These are phyloP conservation scores for Upupa epops DNA, from an alignment of 2,113 vertebrate genomes.

Conservation along the genomic window DNA sequence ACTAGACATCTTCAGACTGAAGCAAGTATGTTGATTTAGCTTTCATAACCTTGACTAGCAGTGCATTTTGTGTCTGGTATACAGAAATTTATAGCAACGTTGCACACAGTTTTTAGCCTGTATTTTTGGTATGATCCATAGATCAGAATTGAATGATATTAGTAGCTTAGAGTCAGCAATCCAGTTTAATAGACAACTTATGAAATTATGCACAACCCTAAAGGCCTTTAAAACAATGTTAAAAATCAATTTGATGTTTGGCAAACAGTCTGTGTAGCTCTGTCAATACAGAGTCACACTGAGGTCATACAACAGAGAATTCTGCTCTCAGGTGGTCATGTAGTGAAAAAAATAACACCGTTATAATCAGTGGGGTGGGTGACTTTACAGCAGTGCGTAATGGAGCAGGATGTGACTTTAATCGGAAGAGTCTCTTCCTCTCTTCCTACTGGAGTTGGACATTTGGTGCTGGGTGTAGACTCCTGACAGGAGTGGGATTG, in stretches of 20 bases:
- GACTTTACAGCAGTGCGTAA: background rate
- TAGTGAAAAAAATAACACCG: background rate
- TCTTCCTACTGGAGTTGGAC: background rate
- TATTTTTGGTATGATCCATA: conserved; percentile 60
- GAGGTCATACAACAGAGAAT: conserved; percentile 30
- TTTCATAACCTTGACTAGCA: background rate
- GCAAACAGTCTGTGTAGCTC: conserved; percentile 51
- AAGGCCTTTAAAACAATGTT: conserved; percentile 70
- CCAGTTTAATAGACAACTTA: conserved; percentile 65
- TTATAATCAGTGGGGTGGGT: background rate
- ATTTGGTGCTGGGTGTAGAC: background rate
- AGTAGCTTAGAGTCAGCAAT: conserved; percentile 54
- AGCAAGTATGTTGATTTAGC: background rate
- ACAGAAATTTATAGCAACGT: conserved; percentile 33
- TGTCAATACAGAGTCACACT: conserved; percentile 50
- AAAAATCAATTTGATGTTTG: conserved; percentile 71
- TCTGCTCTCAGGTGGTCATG: background rate
- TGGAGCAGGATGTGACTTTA: background rate
- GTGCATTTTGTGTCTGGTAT: background rate
- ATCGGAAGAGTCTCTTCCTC: background rate
- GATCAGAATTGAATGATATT: conserved; percentile 69
- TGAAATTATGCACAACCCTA: conserved; percentile 69
- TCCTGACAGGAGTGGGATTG: background rate
- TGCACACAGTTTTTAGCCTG: background rate
- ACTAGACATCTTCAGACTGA: background rate